Percentiles rank a stretch among this genome's conserved stretches.
Evolutionary conservation across 1,140 invertebrate species (phyloP).

Genomic region (Sycophaga agraensis): DNA sequence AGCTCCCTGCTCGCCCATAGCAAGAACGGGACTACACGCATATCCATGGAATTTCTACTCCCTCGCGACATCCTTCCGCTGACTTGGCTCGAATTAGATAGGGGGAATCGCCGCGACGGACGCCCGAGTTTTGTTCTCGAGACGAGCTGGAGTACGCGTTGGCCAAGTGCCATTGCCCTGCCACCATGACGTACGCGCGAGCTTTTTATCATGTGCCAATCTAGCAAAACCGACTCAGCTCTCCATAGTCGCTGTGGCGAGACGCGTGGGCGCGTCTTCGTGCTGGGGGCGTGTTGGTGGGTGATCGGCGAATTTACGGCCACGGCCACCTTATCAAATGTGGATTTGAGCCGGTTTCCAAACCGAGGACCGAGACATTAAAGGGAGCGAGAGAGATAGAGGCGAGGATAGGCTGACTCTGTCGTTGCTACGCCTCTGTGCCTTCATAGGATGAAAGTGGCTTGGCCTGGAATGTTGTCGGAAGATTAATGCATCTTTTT

Average conservation of each 20-base stretch:
- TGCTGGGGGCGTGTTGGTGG: no score
- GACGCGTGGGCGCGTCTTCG: no score
- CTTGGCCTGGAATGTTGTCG: background rate
- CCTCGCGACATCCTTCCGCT: background rate
- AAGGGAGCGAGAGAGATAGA: no score
- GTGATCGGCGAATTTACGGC: slow-evolving; percentile 14
- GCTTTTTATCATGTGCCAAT: no score
- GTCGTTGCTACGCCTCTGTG: background rate
- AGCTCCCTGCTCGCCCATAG: background rate
- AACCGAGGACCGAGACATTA: no score
- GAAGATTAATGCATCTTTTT: background rate
- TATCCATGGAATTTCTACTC: background rate
- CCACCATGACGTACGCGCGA: background rate
- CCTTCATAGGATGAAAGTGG: background rate
- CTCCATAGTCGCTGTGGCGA: no score
- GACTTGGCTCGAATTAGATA: no score
- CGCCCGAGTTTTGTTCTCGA: slow-evolving; percentile 22
- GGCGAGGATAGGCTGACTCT: background rate
- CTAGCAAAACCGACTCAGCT: no score
- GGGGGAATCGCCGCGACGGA: no score
- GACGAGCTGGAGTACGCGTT: no score
- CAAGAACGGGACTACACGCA: background rate
- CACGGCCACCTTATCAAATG: no score
- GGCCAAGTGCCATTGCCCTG: background rate
- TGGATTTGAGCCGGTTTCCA: no score